Percentiles rank a stretch among this genome's conserved stretches.
These are phyloP conservation scores for Tachuris rubrigastra DNA, from an alignment of 2,113 vertebrate genomes.

Conservation along the genomic window DNA sequence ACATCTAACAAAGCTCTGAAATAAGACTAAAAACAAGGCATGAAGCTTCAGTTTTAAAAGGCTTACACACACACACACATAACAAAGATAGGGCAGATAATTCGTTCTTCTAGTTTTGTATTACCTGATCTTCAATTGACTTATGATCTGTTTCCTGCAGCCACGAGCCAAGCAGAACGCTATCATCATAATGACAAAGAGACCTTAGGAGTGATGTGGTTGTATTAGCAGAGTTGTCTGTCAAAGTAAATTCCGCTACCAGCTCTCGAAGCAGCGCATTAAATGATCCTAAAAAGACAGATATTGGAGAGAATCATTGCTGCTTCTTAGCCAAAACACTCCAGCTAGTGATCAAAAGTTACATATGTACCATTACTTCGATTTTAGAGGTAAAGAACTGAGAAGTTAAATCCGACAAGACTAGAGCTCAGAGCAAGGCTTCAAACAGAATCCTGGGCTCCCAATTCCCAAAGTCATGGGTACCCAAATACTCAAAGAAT, in stretches of 20 bases:
- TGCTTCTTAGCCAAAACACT: background rate
- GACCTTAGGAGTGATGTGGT: slow-evolving; percentile 96
- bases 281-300: slow-evolving; percentile 83
- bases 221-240: slow-evolving; percentile 97
- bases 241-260: slow-evolving; percentile 97
- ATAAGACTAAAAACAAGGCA: background rate
- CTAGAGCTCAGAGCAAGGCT: background rate
- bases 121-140: slow-evolving; percentile 97
- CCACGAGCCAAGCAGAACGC: slow-evolving; percentile 99
- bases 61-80: background rate
- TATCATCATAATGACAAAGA: slow-evolving; percentile 97
- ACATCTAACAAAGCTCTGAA: background rate
- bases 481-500: background rate
- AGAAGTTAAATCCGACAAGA: background rate
- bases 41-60: background rate
- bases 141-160: slow-evolving; percentile 98
- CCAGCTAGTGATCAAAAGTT: background rate
- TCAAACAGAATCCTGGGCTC: background rate
- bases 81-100: background rate
- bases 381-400: background rate
- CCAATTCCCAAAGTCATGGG: background rate
- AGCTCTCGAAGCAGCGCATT: slow-evolving; percentile 93
- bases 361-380: background rate
- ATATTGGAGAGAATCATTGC: background rate
- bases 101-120: background rate